Base-by-base conservation (phyloP, 2,113 vertebrate genomes). In the Speoplatyrhinus poulsoni region DNA sequence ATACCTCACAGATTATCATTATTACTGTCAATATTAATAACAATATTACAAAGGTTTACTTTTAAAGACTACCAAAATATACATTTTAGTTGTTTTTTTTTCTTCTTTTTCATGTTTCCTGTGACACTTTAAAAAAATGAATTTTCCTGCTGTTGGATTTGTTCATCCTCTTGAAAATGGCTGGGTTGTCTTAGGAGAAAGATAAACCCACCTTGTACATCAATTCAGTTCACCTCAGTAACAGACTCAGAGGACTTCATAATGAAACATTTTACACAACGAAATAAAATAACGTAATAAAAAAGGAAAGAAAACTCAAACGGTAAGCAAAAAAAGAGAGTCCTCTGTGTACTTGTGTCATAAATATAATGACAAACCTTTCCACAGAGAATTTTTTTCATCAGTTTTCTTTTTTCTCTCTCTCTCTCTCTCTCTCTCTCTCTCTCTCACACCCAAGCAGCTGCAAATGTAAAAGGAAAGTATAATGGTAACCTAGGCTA, bases 1-100 rank as follows among this genome's bases (percentile, higher is more conserved):
- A 93, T 82, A 93, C 92, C 93, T 92, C 92, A 93, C 93, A 92
- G 90, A 92, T 91, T 93, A 93, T 93, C 83, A 89, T 89, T 83
- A 89, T 87, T 85, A 87, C 85, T 26, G 88, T 90, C 88, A 90
- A 88, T 90, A 92, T 89, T 90, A 90, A 89, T 91, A 91, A 89
- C 82, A 91, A 88, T 89, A 91, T 91, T 94, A 94, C 91, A 93
- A 95, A 91, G 84, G 85, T 70, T 87, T 91, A 73, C 63, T 85
- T 87, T 84, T 87, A 90, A 92, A 95, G 94, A 93, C 92, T 95
- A 95, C 93, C 95, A 95, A 95, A 95, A 95, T 92, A 95, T 95
- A 96, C 93, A 94, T 92, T 96, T 94, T 95, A 85, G 76, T 69
- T 93, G 1, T 26, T 26, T 26, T 26, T 26, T 26, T 26, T 26